These are phyloP conservation scores for Bilobella aurantiaca DNA, from an alignment of 1,140 invertebrate species.

Conservation along the genomic window DNA sequence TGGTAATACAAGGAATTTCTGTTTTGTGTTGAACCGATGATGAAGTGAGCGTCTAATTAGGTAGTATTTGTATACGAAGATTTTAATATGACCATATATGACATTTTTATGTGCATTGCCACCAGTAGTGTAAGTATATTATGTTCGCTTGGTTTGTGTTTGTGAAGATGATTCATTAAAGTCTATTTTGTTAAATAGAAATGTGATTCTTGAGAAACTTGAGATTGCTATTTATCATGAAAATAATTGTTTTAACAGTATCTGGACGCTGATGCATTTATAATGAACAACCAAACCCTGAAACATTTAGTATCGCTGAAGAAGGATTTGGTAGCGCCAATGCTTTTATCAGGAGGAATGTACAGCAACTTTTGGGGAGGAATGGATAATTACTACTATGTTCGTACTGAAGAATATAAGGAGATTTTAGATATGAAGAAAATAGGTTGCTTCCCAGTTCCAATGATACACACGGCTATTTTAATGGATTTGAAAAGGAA, in stretches of 20 bases:
- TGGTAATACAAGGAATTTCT: too few species aligned
- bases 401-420: constrained; percentile 73
- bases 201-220: too few species aligned
- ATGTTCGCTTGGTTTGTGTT: too few species aligned
- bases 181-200: too few species aligned
- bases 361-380: constrained; percentile 96
- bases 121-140: too few species aligned
- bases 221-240: too few species aligned
- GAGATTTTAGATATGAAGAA: constrained; percentile 63
- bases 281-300: constrained; percentile 62
- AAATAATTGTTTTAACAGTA: constrained; percentile 56
- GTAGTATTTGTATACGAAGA: too few species aligned
- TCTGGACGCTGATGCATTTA: constrained; percentile 76
- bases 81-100: too few species aligned
- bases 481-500: constrained; percentile 61
- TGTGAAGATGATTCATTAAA: too few species aligned
- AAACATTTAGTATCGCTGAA: constrained; percentile 56
- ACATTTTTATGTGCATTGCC: too few species aligned
- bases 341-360: constrained; percentile 71
- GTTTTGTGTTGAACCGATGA: too few species aligned
- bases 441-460: constrained; percentile 67
- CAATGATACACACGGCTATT: constrained; percentile 85
- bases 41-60: too few species aligned
- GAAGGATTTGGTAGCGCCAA: constrained; percentile 60
- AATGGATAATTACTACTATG: constrained; percentile 81